These are phyloP conservation scores for Turritopsis rubra DNA, from an alignment of 30 jellyfish, hydroid and myxozoan genomes.

Conservation along the genomic window DNA sequence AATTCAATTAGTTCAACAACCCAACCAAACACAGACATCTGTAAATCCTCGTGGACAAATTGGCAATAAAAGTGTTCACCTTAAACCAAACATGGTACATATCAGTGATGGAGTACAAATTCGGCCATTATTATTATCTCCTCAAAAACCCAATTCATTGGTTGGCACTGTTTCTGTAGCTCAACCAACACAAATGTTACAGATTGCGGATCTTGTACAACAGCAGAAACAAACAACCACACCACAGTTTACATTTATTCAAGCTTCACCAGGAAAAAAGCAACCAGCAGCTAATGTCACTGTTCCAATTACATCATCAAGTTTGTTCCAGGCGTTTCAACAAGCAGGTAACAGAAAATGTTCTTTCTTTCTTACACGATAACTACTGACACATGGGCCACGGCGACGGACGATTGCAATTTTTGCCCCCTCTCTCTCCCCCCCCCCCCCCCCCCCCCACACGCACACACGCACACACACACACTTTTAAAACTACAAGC, in stretches of 20 bases:
- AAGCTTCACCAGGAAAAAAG: background rate
- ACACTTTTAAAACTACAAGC: too few species aligned
- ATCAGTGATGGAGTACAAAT: background rate
- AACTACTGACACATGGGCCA: background rate
- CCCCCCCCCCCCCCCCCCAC: too few species aligned
- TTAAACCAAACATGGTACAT: constrained; percentile 9
- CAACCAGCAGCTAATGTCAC: background rate
- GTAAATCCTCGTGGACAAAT: background rate
- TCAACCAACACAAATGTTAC: constrained; percentile 3
- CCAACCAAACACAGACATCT: background rate
- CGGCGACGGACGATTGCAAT: too few species aligned
- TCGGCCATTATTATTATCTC: constrained; percentile 4
- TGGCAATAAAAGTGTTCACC: background rate
- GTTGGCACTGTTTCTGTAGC: constrained; percentile 19
- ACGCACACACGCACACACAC: too few species aligned
- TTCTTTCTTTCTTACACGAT: background rate
- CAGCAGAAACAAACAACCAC: constrained; percentile 5
- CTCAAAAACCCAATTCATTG: background rate
- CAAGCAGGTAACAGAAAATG: constrained; percentile 15
- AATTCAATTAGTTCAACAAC: constrained; percentile 15
- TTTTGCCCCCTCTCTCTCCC: too few species aligned
- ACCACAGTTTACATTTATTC: constrained; percentile 1
- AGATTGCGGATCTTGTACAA: background rate
- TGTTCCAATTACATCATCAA: background rate
- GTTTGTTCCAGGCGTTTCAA: constrained; percentile 14